Evolutionary conservation across 2,113 vertebrate genomes (phyloP).

Genomic region (Tenrec ecaudatus): DNA sequence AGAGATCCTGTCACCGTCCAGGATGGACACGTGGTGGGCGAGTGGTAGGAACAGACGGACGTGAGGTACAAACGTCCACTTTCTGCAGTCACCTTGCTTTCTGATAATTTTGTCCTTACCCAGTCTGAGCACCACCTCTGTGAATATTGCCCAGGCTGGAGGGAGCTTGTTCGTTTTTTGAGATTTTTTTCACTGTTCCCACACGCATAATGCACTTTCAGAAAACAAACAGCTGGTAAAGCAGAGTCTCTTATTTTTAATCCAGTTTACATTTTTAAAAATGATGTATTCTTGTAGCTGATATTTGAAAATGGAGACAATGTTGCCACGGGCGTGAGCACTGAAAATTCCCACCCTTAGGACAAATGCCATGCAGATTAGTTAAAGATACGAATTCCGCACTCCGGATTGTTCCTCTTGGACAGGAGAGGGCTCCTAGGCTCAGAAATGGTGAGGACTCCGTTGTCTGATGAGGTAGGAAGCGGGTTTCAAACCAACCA

Average conservation of each 20-base stretch:
- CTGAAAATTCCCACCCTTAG: not conserved
- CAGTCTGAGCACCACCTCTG: not conserved
- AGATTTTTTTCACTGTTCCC: not conserved
- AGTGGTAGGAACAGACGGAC: not conserved
- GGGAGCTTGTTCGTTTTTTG: slow-evolving; percentile 33
- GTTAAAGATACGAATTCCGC: not conserved
- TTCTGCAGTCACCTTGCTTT: not conserved
- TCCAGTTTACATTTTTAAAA: too few species aligned
- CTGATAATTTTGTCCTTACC: not conserved
- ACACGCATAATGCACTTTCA: not conserved
- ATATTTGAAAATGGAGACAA: not conserved
- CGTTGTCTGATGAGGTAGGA: not conserved
- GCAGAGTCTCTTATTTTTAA: not conserved
- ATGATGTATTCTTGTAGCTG: not conserved
- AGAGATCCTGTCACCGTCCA: not conserved
- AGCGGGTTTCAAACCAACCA: not conserved
- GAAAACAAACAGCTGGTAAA: not conserved
- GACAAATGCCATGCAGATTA: not conserved
- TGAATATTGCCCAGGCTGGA: not conserved
- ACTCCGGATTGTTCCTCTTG: not conserved
- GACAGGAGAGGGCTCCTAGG: not conserved
- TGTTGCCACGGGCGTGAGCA: not conserved
- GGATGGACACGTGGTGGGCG: not conserved
- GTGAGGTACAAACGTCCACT: not conserved
- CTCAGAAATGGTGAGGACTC: not conserved